Percentiles rank a stretch among this genome's conserved stretches.
Conservation (phyloP, 2,113 vertebrate species). For the Actenoides lindsayi region DNA sequence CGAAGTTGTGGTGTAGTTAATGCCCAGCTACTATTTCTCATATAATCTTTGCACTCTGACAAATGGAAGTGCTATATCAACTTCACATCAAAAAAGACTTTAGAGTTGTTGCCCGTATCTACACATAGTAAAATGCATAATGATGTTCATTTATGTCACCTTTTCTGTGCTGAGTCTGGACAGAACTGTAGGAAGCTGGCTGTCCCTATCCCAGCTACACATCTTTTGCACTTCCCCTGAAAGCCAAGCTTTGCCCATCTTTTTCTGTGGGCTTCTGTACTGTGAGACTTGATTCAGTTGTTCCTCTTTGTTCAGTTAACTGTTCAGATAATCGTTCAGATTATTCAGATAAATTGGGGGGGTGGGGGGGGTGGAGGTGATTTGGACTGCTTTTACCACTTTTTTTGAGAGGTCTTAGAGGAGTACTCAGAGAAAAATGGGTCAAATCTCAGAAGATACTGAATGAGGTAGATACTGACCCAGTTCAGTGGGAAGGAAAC, state of each 20-base stretch:
- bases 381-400: background rate
- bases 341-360: background rate
- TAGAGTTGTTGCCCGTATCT: background rate
- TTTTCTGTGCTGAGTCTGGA: background rate
- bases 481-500: background rate
- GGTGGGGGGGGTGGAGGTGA: background rate
- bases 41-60: background rate
- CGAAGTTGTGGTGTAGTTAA: background rate
- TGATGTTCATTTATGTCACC: background rate
- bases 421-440: background rate
- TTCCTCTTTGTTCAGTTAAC: background rate
- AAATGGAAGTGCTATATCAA: background rate
- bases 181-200: background rate
- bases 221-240: too few species aligned
- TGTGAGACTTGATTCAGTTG: background rate
- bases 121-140: fast-evolving
- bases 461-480: background rate
- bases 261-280: fast-evolving
- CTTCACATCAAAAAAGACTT: background rate
- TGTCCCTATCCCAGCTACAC: fast-evolving
- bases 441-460: background rate
- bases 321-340: background rate
- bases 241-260: too few species aligned
- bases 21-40: background rate
- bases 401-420: background rate